Evolutionary conservation across 2,888 invertebrate genomes (phyloP).

Genomic region (Sphaerophoria rueppellii): DNA sequence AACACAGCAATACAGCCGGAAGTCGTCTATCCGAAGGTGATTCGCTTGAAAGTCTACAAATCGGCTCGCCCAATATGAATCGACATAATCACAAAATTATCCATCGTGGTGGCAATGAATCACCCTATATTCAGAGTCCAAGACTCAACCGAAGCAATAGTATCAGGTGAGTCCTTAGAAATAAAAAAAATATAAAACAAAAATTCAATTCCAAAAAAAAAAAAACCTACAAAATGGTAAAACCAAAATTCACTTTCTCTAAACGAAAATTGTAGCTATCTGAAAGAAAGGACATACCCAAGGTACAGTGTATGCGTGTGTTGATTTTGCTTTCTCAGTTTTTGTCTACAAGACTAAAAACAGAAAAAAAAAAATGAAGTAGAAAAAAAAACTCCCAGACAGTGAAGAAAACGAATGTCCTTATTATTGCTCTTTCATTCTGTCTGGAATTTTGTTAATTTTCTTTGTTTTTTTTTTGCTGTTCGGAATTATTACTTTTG

Average conservation of each 20-base stretch:
- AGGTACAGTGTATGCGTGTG: constrained; percentile 84
- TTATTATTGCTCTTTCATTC: constrained; percentile 28
- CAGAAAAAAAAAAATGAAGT: no score
- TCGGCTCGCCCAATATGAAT: constrained; percentile 86
- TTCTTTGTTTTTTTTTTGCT: background rate
- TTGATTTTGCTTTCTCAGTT: background rate
- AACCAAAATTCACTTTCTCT: constrained; percentile 36
- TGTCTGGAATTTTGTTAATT: constrained; percentile 19
- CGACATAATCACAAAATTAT: constrained; percentile 83
- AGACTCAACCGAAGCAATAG: constrained; percentile 95
- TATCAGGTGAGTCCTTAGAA: constrained; percentile 87
- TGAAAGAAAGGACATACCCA: constrained; percentile 96
- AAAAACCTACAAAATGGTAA: constrained; percentile 25
- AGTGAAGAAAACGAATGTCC: constrained; percentile 55
- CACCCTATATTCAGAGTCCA: constrained; percentile 83
- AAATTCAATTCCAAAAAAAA: constrained; percentile 12
- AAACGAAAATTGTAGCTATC: constrained; percentile 85
- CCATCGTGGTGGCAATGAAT: constrained; percentile 79
- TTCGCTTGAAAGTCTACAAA: constrained; percentile 91
- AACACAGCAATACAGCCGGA: constrained; percentile 92
- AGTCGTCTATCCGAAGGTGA: constrained; percentile 94
- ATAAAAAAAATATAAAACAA: constrained; percentile 16
- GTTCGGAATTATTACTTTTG: constrained; percentile 47
- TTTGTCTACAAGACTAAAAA: no score
- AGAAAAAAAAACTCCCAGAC: constrained; percentile 27